Evolutionary conservation across 1,140 invertebrate species (phyloP).

Genomic region (Calliphora vicina): DNA sequence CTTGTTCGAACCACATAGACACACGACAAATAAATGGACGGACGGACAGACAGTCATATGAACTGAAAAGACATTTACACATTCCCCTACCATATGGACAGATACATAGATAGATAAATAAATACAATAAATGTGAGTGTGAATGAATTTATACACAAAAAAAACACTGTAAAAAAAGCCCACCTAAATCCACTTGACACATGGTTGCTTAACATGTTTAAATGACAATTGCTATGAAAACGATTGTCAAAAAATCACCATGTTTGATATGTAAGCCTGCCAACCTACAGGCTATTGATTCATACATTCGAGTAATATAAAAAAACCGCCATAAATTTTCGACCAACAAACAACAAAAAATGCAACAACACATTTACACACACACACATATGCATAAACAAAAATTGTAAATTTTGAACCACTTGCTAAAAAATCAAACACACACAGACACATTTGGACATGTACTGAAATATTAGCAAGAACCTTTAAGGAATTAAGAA

Average conservation of each 20-base stretch:
- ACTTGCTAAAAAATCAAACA: slow-evolving; percentile 27
- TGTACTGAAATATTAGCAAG: background rate
- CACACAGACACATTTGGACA: background rate
- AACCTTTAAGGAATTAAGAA: background rate
- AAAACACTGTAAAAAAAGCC: background rate
- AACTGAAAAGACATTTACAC: background rate
- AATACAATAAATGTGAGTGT: background rate
- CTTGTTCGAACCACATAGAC: background rate
- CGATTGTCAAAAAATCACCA: slow-evolving; percentile 35
- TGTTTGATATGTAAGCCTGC: slow-evolving; percentile 31
- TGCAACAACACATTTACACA: background rate
- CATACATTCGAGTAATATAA: background rate
- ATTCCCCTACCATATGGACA: background rate
- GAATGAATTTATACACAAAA: background rate
- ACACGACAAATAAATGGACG: background rate
- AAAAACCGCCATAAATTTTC: slow-evolving; percentile 31
- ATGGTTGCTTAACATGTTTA: slow-evolving; percentile 35
- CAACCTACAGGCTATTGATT: slow-evolving; percentile 31
- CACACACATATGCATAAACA: too few relatives aligned
- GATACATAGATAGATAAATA: background rate
- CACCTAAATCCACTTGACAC: slow-evolving; percentile 34
- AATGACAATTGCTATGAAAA: slow-evolving; percentile 35
- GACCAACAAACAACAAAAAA: background rate
- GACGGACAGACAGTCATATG: background rate
- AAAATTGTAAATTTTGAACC: slow-evolving; percentile 22